These are phyloP conservation scores for Colostygia pectinataria DNA, from an alignment of 2,888 invertebrate genomes.

Conservation along the genomic window DNA sequence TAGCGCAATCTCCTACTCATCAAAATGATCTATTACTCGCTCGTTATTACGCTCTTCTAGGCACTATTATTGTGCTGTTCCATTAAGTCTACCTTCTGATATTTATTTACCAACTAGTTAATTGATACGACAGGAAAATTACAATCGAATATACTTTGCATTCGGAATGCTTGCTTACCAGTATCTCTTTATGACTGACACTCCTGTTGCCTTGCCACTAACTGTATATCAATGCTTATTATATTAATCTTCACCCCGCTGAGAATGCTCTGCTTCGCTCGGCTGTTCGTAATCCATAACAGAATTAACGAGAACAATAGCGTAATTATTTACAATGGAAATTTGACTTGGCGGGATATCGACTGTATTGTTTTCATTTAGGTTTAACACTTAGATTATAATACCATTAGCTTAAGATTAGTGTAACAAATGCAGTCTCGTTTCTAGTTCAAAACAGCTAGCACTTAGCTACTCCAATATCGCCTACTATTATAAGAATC, in stretches of 20 bases:
- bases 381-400: constrained; percentile 43
- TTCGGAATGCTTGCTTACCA: constrained; percentile 73
- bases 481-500: constrained; percentile 5
- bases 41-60: constrained; percentile 34
- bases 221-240: constrained; percentile 77
- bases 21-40: constrained; percentile 39
- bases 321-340: constrained; percentile 35
- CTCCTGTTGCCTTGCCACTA: constrained; percentile 80
- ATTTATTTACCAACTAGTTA: constrained; percentile 18
- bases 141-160: constrained; percentile 41
- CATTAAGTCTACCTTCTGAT: constrained; percentile 15
- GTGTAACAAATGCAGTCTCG: constrained; percentile 46
- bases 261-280: constrained; percentile 82
- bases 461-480: constrained; percentile 73
- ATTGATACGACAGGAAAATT: constrained; percentile 31
- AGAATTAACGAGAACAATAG: constrained; percentile 39
- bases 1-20: constrained; percentile 35
- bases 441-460: constrained; percentile 53
- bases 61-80: constrained; percentile 37
- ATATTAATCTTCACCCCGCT: constrained; percentile 76
- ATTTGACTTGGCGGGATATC: constrained; percentile 66
- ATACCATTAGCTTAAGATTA: constrained; percentile 34
- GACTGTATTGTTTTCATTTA: constrained; percentile 43
- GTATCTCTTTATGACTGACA: constrained; percentile 65
- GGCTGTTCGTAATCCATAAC: constrained; percentile 58